Base-by-base conservation (phyloP, 2,888 invertebrate species). In the Kryphioiulus occultus region DNA sequence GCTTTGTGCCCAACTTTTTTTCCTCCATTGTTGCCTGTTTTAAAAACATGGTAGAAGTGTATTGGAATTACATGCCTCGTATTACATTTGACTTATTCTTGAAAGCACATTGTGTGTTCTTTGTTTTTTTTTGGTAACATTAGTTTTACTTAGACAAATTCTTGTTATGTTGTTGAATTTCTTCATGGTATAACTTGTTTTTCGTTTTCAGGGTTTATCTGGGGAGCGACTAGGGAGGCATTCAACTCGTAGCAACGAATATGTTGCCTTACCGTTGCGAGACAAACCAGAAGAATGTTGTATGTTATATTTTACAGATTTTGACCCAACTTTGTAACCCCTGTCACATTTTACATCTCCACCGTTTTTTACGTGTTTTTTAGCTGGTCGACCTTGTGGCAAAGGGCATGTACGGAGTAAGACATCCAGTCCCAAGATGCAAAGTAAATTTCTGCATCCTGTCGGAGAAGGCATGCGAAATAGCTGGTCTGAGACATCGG, bases 371-470 rank as follows among this genome's bases (percentile, higher is more conserved):
- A 26, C 85, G 85, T 26, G 5, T 68, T 78, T 87, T 87, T 32
- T 35, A 87, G 59, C 42, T 22, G 42, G 10, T 32, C 39, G 32
- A 32, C 42, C 42, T 42, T 84, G 84, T 17, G 84, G 39, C 7
- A 88, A 87, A 88, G 85, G 87, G 2, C 88, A 88, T 59, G 44
- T 85, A 22, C 39, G 87, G 22, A 88, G 88, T 87, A 89, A 89
- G 78, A 89, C 89, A 35, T 87, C 88, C 19, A 89, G 88, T 82
- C 89, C 89, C 12, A 89, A 93, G 89, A 88, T 92, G 88, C 92
- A 93, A 17, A 89, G 93, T 42, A 91, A 93, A 87, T 93, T 93
- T 89, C 93, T 93, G 0, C 91, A 88, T 93, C 90, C 92, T 93
- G 7, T 93, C 93, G 7, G 93, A 93, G 0, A 93, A 93, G 0